Conservation (phyloP, 2,797 vertebrate genomes). For the Hippoglossus hippoglossus region DNA sequence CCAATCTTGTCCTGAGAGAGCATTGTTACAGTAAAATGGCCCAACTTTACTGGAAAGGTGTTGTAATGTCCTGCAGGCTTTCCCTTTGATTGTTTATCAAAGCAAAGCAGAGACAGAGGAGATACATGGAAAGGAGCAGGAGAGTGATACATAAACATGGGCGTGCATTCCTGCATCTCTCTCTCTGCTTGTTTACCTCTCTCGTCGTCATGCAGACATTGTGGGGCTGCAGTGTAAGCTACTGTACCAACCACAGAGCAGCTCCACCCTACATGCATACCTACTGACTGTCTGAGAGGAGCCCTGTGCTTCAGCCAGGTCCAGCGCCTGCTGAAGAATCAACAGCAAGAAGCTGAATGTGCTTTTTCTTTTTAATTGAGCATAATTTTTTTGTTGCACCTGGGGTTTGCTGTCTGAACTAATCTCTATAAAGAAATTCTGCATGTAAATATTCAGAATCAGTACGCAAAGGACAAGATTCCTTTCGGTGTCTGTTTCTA, state of each 20-base stretch:
- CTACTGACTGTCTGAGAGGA: conserved; percentile 32
- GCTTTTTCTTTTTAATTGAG: neutral
- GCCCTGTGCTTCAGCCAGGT: neutral
- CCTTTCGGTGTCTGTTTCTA: too few species aligned
- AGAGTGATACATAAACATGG: neutral
- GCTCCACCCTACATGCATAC: conserved; percentile 45
- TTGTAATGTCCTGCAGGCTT: conserved; percentile 46
- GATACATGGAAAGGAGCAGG: conserved; percentile 17
- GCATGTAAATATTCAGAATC: too few species aligned
- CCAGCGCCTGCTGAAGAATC: conserved; percentile 4
- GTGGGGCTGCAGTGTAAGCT: conserved; percentile 34
- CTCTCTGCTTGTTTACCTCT: conserved; percentile 36
- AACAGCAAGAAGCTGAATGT: neutral
- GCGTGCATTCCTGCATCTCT: conserved; percentile 29
- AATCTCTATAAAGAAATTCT: too few species aligned
- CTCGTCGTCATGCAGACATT: conserved; percentile 32
- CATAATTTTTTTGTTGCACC: neutral
- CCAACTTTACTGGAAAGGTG: conserved; percentile 42
- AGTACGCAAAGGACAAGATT: too few species aligned
- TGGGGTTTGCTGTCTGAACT: neutral
- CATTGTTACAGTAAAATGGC: conserved; percentile 48
- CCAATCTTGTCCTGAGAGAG: conserved; percentile 49
- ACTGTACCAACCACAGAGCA: conserved; percentile 43
- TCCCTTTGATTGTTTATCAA: conserved; percentile 48
- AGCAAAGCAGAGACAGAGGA: conserved; percentile 28